These are phyloP conservation scores for Chiroxiphia lanceolata DNA, from an alignment of 2,797 vertebrate species.

Conservation along the genomic window DNA sequence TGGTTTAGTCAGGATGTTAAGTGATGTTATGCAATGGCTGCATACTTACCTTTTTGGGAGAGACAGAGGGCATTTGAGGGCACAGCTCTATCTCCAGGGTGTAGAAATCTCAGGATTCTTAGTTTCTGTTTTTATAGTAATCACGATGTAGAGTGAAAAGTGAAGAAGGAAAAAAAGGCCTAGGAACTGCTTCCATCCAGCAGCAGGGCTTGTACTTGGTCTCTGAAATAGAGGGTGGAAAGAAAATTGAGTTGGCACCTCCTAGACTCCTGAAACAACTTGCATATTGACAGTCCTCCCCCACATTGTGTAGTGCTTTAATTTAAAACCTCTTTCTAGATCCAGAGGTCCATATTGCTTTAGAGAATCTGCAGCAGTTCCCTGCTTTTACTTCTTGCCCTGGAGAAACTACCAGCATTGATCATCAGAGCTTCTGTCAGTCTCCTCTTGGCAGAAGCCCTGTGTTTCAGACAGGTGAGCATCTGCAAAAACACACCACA, in stretches of 20 bases:
- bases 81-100: background rate
- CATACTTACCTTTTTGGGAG: background rate
- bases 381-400: conserved; percentile 88
- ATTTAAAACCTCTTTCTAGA: conserved; percentile 76
- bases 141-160: background rate
- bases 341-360: conserved; percentile 93
- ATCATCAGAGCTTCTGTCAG: conserved; percentile 57
- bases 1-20: background rate
- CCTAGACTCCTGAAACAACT: conserved; percentile 12
- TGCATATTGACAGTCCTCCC: conserved; percentile 23
- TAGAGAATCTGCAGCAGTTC: conserved; percentile 97
- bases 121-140: conserved; percentile 5
- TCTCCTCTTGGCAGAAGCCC: conserved; percentile 87
- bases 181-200: background rate
- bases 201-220: background rate
- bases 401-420: conserved; percentile 56
- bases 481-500: background rate
- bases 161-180: background rate
- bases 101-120: background rate
- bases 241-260: conserved; percentile 26
- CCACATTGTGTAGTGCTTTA: conserved; percentile 9
- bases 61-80: background rate
- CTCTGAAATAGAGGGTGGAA: background rate
- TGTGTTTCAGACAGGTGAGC: conserved; percentile 77
- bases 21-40: background rate